Evolutionary conservation across 2,888 invertebrate species (phyloP).

Genomic region (Globia sparganii): DNA sequence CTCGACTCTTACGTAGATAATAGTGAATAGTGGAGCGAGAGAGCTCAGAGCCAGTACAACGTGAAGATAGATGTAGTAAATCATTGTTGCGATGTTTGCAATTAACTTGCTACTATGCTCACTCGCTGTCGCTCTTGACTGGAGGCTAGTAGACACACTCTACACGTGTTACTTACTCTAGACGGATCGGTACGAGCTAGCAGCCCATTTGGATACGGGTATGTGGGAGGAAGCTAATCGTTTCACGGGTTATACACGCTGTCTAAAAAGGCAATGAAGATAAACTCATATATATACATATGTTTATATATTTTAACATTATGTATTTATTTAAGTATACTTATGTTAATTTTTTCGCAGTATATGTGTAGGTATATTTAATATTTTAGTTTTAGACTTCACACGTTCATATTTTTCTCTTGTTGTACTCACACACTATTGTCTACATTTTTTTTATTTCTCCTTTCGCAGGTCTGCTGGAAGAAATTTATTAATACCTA

Average conservation of each 20-base stretch:
- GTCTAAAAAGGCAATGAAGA: background rate
- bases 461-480: no score
- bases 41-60: conserved; percentile 57
- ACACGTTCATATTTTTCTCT: no score
- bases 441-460: no score
- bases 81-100: conserved; percentile 76
- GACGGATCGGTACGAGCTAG: conserved; percentile 9
- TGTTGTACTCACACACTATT: no score
- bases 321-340: no score
- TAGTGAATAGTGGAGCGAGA: conserved; percentile 67
- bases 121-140: conserved; percentile 49
- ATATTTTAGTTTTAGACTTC: no score
- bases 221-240: conserved; percentile 4
- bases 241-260: conserved; percentile 3
- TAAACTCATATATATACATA: no score
- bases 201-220: conserved; percentile 8
- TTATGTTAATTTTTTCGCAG: no score
- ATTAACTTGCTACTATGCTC: conserved; percentile 67
- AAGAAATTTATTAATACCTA: no score
- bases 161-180: conserved; percentile 39
- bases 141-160: conserved; percentile 40
- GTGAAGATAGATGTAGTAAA: conserved; percentile 67
- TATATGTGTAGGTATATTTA: no score
- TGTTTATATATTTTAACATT: no score
- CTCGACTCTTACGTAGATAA: conserved; percentile 69